Base-by-base conservation (phyloP, 2,888 invertebrate genomes). In the Aphodius sticticus region DNA sequence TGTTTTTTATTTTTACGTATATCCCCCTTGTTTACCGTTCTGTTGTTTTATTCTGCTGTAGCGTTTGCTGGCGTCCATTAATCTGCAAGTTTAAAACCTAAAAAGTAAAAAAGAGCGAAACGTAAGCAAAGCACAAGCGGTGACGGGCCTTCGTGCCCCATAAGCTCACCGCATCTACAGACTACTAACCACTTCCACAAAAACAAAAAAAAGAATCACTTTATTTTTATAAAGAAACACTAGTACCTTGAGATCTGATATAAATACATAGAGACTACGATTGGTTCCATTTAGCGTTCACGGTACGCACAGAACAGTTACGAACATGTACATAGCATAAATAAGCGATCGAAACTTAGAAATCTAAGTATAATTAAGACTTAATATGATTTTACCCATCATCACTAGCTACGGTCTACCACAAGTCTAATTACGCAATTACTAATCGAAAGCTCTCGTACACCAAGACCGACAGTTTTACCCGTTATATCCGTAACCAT, bases 181-280 rank as follows among this genome's bases (percentile, higher is more conserved):
- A 88, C 88, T 88, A 88, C 88, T 86, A 87, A 86, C 87, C 88
- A 87, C 86, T 87, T 88, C 86, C 87, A 86, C 86, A 82, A 82
- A 79, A 38, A 75, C n/a, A 77, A 75, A 80, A 77, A 85, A 86
- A 85, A 85, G 81, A 85, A 84, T 86, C 85, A 86, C 84, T 88
- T 88, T 87, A 88, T 88, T 87, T 88, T 88, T 88, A 83, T 85
- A 85, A 84, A 69, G 80, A 86, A 84, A 86, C 83, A 85, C 84
- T 85, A 84, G 86, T 86, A 86, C 86, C 85, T 86, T 86, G 84
- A 86, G 83, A 85, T 85, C 84, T 84, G 84, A 84, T 84, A 83
- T 84, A 83, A 84, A 83, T 82, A 77, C 82, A 83, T 79, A 80
- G 78, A 82, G 81, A 82, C 80, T 83, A 83, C 81, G 81, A 77